Conservation (phyloP, 2,113 vertebrate species). For the Cyprinodon variegatus region DNA sequence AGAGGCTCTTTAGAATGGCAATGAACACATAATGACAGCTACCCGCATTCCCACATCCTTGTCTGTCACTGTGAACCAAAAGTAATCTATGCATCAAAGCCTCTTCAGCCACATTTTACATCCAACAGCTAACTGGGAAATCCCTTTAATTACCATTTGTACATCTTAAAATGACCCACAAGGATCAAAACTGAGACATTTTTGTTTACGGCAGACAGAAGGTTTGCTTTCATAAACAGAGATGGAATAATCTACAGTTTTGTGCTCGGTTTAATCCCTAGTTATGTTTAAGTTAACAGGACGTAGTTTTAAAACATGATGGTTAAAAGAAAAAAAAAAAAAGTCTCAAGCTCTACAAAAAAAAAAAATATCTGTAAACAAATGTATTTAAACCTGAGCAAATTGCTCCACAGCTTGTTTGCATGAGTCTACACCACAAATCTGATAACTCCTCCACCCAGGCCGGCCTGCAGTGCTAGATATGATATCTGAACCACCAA, state of each 20-base stretch:
- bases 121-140: conserved; percentile 37
- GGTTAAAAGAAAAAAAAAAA: background rate
- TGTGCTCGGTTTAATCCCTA: background rate
- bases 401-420: background rate
- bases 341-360: background rate
- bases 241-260: background rate
- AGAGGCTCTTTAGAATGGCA: conserved; percentile 22
- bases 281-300: background rate
- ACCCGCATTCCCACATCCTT: conserved; percentile 31
- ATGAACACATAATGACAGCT: conserved; percentile 56
- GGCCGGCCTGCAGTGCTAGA: conserved; percentile 63
- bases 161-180: background rate
- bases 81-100: conserved; percentile 22
- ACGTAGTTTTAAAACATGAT: background rate
- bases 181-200: background rate
- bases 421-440: conserved; percentile 12
- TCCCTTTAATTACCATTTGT: conserved; percentile 22
- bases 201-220: background rate
- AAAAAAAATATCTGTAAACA: background rate
- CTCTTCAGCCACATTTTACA: conserved; percentile 32
- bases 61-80: conserved; percentile 39
- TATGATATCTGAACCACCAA: conserved; percentile 47
- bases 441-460: conserved; percentile 69
- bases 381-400: background rate
- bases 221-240: background rate